These are phyloP conservation scores for Belgica antarctica DNA, from an alignment of 2,888 invertebrate species.

Conservation along the genomic window DNA sequence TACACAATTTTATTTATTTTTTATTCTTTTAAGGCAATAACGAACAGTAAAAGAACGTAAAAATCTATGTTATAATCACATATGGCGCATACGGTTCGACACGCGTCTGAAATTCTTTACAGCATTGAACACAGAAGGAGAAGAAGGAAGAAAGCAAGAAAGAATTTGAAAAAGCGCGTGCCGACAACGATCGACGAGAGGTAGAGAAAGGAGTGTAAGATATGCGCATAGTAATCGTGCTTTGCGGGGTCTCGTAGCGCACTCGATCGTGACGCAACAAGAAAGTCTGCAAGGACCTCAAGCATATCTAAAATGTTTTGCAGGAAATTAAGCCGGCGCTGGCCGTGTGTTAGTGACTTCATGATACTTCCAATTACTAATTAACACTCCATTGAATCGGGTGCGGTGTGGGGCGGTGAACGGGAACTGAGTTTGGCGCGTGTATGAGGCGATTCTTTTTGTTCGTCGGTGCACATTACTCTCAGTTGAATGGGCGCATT, in stretches of 20 bases:
- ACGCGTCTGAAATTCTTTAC: conserved; percentile 41
- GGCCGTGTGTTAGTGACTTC: not conserved
- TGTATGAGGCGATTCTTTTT: conserved; percentile 32
- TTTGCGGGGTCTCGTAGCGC: conserved; percentile 18
- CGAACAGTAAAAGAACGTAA: conserved; percentile 14
- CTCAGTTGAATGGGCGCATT: conserved; percentile 20
- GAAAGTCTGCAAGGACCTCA: conserved; percentile 6
- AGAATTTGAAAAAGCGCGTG: conserved; percentile 35
- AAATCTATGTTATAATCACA: conserved; percentile 41
- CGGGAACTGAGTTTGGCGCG: conserved; percentile 27
- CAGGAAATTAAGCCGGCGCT: not conserved
- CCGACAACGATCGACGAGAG: conserved; percentile 24
- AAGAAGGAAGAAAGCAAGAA: not conserved
- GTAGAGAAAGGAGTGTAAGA: conserved; percentile 28
- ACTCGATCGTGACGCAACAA: conserved; percentile 35
- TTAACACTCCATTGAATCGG: conserved; percentile 41
- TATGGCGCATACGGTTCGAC: conserved; percentile 43
- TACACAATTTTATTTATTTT: not conserved
- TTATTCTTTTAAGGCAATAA: conserved; percentile 15
- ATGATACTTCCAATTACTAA: conserved; percentile 36
- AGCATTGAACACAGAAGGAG: conserved; percentile 3
- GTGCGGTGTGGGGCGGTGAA: not conserved
- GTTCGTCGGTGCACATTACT: conserved; percentile 34
- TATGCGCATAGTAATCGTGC: conserved; percentile 39
- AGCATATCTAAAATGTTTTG: not conserved